These are phyloP conservation scores for Seladonia tumulorum DNA, from an alignment of 2,888 invertebrate species.

Conservation along the genomic window DNA sequence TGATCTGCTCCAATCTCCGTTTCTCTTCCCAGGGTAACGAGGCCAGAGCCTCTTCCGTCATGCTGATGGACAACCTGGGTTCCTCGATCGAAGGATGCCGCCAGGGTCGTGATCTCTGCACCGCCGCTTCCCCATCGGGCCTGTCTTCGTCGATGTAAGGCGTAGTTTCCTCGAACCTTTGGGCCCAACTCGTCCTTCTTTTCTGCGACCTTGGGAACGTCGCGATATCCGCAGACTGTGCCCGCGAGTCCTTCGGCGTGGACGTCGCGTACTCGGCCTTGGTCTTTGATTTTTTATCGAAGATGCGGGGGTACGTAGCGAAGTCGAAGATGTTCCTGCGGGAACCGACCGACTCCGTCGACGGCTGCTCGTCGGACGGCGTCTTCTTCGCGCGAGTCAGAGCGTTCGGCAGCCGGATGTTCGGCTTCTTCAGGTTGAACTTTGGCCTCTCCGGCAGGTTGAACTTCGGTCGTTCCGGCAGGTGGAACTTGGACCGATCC, in stretches of 20 bases:
- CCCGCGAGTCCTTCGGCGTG: constrained; percentile 84
- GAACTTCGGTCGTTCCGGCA: constrained; percentile 85
- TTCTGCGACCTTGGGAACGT: constrained; percentile 87
- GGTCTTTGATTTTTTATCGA: constrained; percentile 82
- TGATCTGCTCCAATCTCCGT: constrained; percentile 64
- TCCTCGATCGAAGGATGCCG: constrained; percentile 80
- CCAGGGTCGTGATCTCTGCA: constrained; percentile 79
- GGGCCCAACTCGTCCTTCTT: constrained; percentile 84
- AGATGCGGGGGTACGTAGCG: constrained; percentile 91
- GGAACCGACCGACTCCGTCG: constrained; percentile 86
- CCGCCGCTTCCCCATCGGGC: constrained; percentile 58
- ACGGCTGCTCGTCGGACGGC: constrained; percentile 68
- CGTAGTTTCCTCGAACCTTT: constrained; percentile 73
- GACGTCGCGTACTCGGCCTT: constrained; percentile 84
- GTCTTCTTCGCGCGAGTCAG: constrained; percentile 54
- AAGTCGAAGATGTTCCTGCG: constrained; percentile 89
- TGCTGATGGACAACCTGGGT: constrained; percentile 77
- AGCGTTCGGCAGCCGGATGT: constrained; percentile 83
- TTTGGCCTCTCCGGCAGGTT: constrained; percentile 84
- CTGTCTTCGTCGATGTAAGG: constrained; percentile 73
- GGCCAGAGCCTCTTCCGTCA: constrained; percentile 67
- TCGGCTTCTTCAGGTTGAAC: constrained; percentile 86
- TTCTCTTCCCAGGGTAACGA: constrained; percentile 73
- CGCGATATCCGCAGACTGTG: constrained; percentile 87
- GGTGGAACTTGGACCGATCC: constrained; percentile 85